phyloP scores from a whole-genome alignment of 2,113 vertebrate genomes.

The Otolemur garnettii region DNA sequence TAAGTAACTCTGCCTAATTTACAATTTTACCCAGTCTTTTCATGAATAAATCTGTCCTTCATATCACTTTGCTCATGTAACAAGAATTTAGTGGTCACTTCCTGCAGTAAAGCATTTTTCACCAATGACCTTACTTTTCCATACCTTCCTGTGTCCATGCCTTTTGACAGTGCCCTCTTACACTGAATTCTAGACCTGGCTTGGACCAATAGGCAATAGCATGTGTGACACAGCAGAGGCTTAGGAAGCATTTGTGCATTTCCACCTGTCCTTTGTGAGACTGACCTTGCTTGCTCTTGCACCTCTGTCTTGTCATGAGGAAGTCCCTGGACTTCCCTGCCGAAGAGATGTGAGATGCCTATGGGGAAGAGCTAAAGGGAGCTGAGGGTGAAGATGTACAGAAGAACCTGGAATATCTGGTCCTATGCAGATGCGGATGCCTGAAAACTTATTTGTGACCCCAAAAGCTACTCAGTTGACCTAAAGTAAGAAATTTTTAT shows the following conservation, averaged over 20 bases:
- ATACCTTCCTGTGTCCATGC: not conserved
- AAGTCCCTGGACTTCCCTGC: not conserved
- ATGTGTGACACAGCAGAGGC: not conserved
- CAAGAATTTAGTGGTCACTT: constrained; percentile 33
- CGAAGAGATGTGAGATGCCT: not conserved
- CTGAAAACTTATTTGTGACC: not conserved
- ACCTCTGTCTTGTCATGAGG: not conserved
- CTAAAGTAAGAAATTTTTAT: not conserved
- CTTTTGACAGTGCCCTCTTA: not conserved
- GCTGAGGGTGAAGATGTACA: not conserved
- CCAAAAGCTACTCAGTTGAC: not conserved
- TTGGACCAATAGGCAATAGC: not conserved
- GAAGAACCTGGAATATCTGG: not conserved
- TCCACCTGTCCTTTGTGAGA: not conserved
- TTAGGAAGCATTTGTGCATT: not conserved
- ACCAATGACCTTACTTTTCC: not conserved
- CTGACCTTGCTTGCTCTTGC: not conserved
- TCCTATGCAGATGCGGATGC: not conserved
- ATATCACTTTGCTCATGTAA: constrained; percentile 1
- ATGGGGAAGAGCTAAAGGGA: not conserved
- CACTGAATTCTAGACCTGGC: not conserved
- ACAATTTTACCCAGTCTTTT: not conserved
- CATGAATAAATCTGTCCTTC: constrained; percentile 17
- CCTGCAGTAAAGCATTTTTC: not conserved
- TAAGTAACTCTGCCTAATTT: constrained; percentile 8